Percentiles rank a stretch among this genome's conserved stretches.
phyloP scores from a whole-genome alignment of 2,113 vertebrate genomes.

The Myotis yumanensis region DNA sequence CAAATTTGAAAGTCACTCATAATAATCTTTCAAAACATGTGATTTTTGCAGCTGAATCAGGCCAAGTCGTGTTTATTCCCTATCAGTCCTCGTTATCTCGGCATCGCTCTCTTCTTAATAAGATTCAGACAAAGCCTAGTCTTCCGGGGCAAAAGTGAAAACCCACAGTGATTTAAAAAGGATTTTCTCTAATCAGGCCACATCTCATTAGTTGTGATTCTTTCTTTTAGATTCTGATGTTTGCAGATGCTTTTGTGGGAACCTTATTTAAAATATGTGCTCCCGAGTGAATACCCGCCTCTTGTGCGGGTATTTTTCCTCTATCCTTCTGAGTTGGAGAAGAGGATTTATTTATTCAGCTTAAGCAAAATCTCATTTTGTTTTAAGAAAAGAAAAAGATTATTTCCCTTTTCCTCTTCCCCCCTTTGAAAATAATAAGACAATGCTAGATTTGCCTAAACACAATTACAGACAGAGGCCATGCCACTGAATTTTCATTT shows the following conservation, averaged over 20 bases:
- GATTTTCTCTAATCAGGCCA: constrained; percentile 73
- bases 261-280: constrained; percentile 58
- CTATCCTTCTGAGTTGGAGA: constrained; percentile 35
- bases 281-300: background rate
- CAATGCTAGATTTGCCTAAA: constrained; percentile 20
- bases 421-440: constrained; percentile 15
- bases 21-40: constrained; percentile 74
- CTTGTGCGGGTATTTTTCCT: constrained; percentile 42
- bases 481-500: background rate
- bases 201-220: constrained; percentile 63
- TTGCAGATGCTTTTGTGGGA: constrained; percentile 45
- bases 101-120: constrained; percentile 77
- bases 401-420: background rate
- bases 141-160: constrained; percentile 59
- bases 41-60: constrained; percentile 75
- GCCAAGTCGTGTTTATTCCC: constrained; percentile 64
- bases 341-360: background rate
- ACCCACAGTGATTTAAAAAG: constrained; percentile 49
- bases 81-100: constrained; percentile 54
- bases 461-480: rapidly evolving
- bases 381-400: background rate
- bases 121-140: constrained; percentile 65
- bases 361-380: constrained; percentile 36
- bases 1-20: constrained; percentile 69
- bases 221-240: constrained; percentile 24